Evolutionary conservation across 2,113 vertebrate species (phyloP).

Genomic region (Notarius quadriscutis): DNA sequence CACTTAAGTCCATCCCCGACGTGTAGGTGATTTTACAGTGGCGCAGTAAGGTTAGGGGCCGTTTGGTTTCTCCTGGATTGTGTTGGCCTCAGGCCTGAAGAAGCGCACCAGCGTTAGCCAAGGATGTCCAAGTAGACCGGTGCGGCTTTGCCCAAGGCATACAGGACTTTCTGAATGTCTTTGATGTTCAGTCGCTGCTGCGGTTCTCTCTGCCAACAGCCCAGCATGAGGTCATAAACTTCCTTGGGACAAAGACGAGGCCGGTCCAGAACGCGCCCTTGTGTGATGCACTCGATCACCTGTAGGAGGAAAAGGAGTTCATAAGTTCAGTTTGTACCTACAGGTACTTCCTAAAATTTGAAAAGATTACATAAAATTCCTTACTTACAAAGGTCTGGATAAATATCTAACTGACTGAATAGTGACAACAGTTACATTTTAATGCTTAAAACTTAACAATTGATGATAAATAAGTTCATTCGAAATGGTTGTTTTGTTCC

Average conservation of each 20-base stretch:
- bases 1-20: constrained; percentile 81
- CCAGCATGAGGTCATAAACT: constrained; percentile 82
- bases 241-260: constrained; percentile 79
- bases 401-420: not conserved
- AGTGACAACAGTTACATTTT: not conserved
- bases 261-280: constrained; percentile 78
- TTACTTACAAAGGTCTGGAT: not conserved
- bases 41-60: constrained; percentile 68
- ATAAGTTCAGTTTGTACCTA: too few species aligned
- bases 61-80: constrained; percentile 80
- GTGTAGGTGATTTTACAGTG: constrained; percentile 77
- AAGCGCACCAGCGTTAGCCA: constrained; percentile 63
- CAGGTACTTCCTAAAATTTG: not conserved
- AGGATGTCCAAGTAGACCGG: constrained; percentile 83
- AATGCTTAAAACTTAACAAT: not conserved
- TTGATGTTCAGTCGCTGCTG: constrained; percentile 81
- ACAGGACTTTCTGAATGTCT: constrained; percentile 80
- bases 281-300: constrained; percentile 81
- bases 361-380: not conserved
- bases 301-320: constrained; percentile 60
- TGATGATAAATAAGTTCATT: not conserved
- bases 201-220: constrained; percentile 81
- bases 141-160: constrained; percentile 78
- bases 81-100: constrained; percentile 47
- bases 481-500: not conserved